These are phyloP conservation scores for Sycon ciliatum DNA, from an alignment of 37 sponge, comb jelly and placozoan species.

Conservation along the genomic window DNA sequence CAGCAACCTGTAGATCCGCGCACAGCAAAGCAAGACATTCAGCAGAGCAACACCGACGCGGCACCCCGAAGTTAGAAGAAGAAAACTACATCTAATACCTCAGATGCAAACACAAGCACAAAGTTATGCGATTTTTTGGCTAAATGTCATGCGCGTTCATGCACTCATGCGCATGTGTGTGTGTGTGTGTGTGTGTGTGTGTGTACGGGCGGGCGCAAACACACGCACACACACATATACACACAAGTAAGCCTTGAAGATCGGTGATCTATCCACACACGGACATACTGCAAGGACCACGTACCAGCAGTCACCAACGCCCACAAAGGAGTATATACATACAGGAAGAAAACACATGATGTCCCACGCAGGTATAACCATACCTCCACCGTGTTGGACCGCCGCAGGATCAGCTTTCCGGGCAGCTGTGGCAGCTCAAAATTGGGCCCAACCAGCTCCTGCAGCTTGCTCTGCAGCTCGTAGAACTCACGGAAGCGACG, in stretches of 20 bases:
- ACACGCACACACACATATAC: no score
- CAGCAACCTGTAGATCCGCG: slow-evolving; percentile 33
- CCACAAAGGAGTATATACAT: no score
- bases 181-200: slow-evolving; percentile 25
- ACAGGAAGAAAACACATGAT: no score
- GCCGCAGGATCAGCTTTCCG: slow-evolving; percentile 38
- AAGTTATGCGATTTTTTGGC: background rate
- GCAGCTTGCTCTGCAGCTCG: slow-evolving; percentile 61
- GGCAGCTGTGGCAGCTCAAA: slow-evolving; percentile 51
- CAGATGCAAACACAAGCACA: background rate
- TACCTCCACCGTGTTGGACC: slow-evolving; percentile 5
- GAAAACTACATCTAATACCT: background rate
- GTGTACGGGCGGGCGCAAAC: background rate
- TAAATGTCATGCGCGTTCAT: background rate
- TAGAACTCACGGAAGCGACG: slow-evolving; percentile 75
- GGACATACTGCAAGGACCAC: no score
- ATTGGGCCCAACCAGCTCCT: slow-evolving; percentile 43
- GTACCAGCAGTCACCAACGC: no score
- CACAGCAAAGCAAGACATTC: no score
- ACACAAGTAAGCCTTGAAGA: no score
- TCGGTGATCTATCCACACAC: no score
- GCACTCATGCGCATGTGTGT: slow-evolving; percentile 1
- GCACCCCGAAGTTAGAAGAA: background rate
- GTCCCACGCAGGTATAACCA: no score
- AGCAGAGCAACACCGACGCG: no score